These are phyloP conservation scores for Cnemophilus loriae DNA, from an alignment of 2,113 vertebrate species.

Conservation along the genomic window DNA sequence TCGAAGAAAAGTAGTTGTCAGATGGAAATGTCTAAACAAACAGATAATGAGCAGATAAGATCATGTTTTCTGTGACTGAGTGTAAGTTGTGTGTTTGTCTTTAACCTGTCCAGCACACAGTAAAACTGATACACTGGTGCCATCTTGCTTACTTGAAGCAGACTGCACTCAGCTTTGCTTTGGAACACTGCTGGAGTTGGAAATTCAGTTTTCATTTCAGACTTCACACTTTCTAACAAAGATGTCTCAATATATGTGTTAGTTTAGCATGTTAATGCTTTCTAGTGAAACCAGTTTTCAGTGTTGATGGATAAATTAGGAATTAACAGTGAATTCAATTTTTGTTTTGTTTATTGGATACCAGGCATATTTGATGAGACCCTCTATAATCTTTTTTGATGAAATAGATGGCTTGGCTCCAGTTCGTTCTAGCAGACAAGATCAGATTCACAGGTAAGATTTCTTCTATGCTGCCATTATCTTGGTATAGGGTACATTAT, in stretches of 20 bases:
- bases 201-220: neutral
- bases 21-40: neutral
- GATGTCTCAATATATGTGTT: neutral
- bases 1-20: neutral
- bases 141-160: conserved; percentile 47
- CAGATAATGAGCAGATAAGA: neutral
- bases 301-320: neutral
- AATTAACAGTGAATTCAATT: neutral
- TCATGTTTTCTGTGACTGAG: neutral
- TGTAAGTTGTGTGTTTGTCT: neutral
- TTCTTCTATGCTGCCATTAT: neutral
- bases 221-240: neutral
- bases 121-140: conserved; percentile 52
- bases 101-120: neutral
- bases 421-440: conserved; percentile 97
- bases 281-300: neutral
- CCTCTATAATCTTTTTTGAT: conserved; percentile 99
- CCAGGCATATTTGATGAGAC: conserved; percentile 98
- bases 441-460: conserved; percentile 97
- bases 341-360: neutral
- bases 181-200: neutral
- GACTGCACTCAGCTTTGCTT: conserved; percentile 18
- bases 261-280: neutral
- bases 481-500: neutral
- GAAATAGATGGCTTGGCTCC: conserved; percentile 99